Percentiles rank a stretch among this genome's conserved stretches.
Conservation (phyloP, 2,888 invertebrate genomes). For the Mimas tiliae region DNA sequence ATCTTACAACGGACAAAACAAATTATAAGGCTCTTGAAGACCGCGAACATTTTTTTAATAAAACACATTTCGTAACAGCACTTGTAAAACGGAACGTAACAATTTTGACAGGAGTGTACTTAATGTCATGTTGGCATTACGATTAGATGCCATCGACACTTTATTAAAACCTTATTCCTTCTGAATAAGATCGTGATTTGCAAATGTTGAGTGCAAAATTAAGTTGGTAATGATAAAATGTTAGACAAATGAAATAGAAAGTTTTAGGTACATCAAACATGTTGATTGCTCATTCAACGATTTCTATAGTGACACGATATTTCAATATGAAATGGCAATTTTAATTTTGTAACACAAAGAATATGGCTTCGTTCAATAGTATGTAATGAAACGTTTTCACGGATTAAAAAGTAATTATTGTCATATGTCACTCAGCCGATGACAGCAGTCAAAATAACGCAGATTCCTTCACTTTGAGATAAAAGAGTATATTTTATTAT, state of each 20-base stretch:
- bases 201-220: conserved; percentile 19
- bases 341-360: conserved; percentile 12
- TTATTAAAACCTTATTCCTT: conserved; percentile 37
- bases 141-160: conserved; percentile 33
- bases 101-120: conserved; percentile 59
- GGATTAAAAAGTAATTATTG: conserved; percentile 26
- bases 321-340: conserved; percentile 23
- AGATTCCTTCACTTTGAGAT: conserved; percentile 17
- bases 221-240: conserved; percentile 44
- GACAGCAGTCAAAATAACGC: conserved; percentile 46
- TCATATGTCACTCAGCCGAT: conserved; percentile 36
- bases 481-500: neutral
- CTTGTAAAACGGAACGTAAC: conserved; percentile 53
- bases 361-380: neutral
- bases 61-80: conserved; percentile 54
- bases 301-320: conserved; percentile 40
- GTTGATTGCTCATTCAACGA: conserved; percentile 56
- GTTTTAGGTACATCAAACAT: conserved; percentile 50
- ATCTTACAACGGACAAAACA: conserved; percentile 39
- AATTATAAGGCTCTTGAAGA: conserved; percentile 43
- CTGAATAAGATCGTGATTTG: conserved; percentile 31
- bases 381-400: neutral
- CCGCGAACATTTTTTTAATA: conserved; percentile 49
- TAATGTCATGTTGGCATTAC: conserved; percentile 57
- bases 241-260: conserved; percentile 67